phyloP scores from a whole-genome alignment of 2,888 invertebrate genomes.

The Drosophila nr. fundita region DNA sequence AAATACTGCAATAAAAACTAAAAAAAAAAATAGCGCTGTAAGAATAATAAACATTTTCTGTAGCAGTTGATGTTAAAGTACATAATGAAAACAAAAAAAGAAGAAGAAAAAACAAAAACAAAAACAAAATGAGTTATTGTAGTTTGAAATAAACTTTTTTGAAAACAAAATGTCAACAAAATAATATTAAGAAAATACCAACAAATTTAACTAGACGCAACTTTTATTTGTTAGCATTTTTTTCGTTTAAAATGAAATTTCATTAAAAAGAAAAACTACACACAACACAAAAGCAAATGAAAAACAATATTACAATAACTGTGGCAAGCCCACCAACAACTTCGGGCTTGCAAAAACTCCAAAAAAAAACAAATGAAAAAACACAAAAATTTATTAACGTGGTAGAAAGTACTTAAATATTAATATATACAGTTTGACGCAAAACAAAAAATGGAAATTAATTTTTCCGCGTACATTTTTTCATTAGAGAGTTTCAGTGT shows the following conservation, averaged over 20 bases:
- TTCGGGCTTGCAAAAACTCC: constrained; percentile 55
- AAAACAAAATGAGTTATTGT: constrained; percentile 63
- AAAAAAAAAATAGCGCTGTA: constrained; percentile 47
- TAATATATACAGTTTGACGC: constrained; percentile 46
- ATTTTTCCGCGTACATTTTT: constrained; percentile 71
- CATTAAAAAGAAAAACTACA: constrained; percentile 33
- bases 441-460: constrained; percentile 10
- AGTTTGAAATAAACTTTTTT: constrained; percentile 56
- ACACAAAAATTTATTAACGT: constrained; percentile 50
- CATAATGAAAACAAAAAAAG: constrained; percentile 14
- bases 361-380: constrained; percentile 30
- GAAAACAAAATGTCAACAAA: constrained; percentile 52
- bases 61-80: constrained; percentile 66
- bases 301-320: constrained; percentile 84
- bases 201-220: constrained; percentile 68
- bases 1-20: constrained; percentile 53
- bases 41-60: constrained; percentile 59
- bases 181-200: constrained; percentile 58
- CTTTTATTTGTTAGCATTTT: constrained; percentile 61
- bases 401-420: constrained; percentile 59
- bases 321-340: constrained; percentile 75
- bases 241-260: constrained; percentile 48
- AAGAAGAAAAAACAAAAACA: neutral
- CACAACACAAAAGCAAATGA: constrained; percentile 64
- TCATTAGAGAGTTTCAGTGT: constrained; percentile 66